Conservation (phyloP, 2,888 invertebrate genomes). For the Stomorhina lunata region DNA sequence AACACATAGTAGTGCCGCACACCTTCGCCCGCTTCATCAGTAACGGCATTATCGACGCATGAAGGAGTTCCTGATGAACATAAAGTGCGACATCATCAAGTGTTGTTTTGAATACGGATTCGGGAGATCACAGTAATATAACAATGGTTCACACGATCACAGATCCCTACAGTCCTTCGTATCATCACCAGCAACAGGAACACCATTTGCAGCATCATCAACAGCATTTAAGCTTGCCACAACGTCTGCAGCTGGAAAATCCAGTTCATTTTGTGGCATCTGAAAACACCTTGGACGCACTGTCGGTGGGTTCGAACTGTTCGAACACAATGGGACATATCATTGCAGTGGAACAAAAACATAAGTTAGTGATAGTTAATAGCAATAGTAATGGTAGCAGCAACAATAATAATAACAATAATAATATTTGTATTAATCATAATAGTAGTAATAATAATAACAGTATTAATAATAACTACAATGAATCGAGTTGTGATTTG, state of each 20-base stretch:
- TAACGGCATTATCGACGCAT: slow-evolving; percentile 54
- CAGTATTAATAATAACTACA: slow-evolving; percentile 40
- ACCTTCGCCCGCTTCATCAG: slow-evolving; percentile 58
- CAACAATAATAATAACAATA: too few species aligned
- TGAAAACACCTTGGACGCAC: slow-evolving; percentile 73
- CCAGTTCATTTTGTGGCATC: slow-evolving; percentile 73
- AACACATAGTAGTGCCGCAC: slow-evolving; percentile 72
- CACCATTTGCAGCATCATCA: slow-evolving; percentile 63
- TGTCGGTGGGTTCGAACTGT: slow-evolving; percentile 70
- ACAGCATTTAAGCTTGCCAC: slow-evolving; percentile 68
- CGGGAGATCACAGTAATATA: slow-evolving; percentile 71
- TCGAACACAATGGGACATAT: slow-evolving; percentile 67
- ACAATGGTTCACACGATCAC: slow-evolving; percentile 77
- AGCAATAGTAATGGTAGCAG: slow-evolving; percentile 55
- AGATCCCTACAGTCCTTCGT: slow-evolving; percentile 72
- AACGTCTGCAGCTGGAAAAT: slow-evolving; percentile 67
- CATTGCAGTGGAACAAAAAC: slow-evolving; percentile 74
- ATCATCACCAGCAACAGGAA: slow-evolving; percentile 67
- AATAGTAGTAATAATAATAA: slow-evolving; percentile 12
- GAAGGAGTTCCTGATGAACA: slow-evolving; percentile 62
- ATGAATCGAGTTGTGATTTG: slow-evolving; percentile 22
- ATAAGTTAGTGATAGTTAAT: slow-evolving; percentile 72
- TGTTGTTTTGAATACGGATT: slow-evolving; percentile 44
- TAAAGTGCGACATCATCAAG: slow-evolving; percentile 38
- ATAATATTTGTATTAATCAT: slow-evolving; percentile 38